Conservation (phyloP, 2,888 invertebrate genomes). For the Diaphora mendica region DNA sequence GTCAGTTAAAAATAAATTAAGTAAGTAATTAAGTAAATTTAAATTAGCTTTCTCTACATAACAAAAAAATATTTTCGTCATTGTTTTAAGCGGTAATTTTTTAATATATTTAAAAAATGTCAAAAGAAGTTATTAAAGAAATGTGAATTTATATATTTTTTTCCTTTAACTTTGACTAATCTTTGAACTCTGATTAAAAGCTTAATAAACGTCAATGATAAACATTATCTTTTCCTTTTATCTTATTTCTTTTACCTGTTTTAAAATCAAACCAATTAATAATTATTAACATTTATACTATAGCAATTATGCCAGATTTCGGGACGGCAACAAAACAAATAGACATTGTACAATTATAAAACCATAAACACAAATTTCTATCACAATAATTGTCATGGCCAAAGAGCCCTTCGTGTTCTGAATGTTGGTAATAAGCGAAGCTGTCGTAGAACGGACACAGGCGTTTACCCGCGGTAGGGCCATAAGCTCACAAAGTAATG, state of each 20-base stretch:
- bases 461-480: conserved; percentile 28
- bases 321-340: neutral
- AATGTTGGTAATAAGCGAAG: conserved; percentile 27
- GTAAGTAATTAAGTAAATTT: too few species aligned
- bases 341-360: neutral
- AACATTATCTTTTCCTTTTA: neutral
- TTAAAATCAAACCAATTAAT: neutral
- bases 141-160: too few species aligned
- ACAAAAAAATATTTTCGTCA: too few species aligned
- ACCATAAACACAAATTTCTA: neutral
- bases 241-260: neutral
- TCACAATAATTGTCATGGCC: conserved; percentile 26
- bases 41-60: too few species aligned
- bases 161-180: neutral
- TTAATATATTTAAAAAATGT: too few species aligned
- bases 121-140: too few species aligned
- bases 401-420: conserved; percentile 23
- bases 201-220: too few species aligned
- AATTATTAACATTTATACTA: neutral
- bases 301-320: neutral
- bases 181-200: neutral
- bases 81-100: too few species aligned
- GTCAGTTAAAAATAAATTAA: too few species aligned
- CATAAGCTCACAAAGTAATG: conserved; percentile 74
- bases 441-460: conserved; percentile 34